Evolutionary conservation across 2,113 vertebrate species (phyloP).

Genomic region (Phodopus roborovskii): DNA sequence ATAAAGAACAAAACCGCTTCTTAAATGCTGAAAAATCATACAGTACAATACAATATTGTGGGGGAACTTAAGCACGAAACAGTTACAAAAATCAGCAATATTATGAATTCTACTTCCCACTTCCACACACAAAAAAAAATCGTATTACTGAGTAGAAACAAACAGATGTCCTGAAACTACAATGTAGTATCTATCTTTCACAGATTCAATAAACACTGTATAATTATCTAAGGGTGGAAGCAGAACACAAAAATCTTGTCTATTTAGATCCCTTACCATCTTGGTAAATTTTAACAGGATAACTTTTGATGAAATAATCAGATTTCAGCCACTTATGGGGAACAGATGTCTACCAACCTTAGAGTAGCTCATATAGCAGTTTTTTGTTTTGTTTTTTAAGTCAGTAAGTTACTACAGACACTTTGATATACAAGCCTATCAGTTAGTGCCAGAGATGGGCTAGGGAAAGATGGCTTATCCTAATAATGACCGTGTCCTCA

Average conservation of each 20-base stretch:
- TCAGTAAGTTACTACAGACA: not conserved
- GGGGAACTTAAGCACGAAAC: slow-evolving; percentile 81
- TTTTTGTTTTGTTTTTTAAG: not conserved
- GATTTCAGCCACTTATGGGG: not conserved
- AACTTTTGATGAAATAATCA: slow-evolving; percentile 26
- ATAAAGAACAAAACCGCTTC: slow-evolving; percentile 87
- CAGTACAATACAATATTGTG: slow-evolving; percentile 82
- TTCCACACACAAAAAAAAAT: slow-evolving; percentile 65
- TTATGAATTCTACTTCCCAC: slow-evolving; percentile 65
- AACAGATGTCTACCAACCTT: not conserved
- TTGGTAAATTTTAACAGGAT: not conserved
- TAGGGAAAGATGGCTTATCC: slow-evolving; percentile 20
- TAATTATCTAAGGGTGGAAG: not conserved
- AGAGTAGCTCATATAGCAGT: not conserved
- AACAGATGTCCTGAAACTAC: slow-evolving; percentile 33
- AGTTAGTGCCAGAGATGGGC: not conserved
- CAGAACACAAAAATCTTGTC: slow-evolving; percentile 35
- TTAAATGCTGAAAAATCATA: slow-evolving; percentile 86
- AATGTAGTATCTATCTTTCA: slow-evolving; percentile 14
- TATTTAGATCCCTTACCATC: slow-evolving; percentile 51
- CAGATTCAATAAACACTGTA: slow-evolving; percentile 44
- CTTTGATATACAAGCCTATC: not conserved
- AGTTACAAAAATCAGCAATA: slow-evolving; percentile 75
- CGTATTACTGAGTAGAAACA: slow-evolving; percentile 40
- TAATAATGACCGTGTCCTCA: not conserved